These are phyloP conservation scores for Neodiprion fabricii DNA, from an alignment of 1,140 invertebrate species.

Conservation along the genomic window DNA sequence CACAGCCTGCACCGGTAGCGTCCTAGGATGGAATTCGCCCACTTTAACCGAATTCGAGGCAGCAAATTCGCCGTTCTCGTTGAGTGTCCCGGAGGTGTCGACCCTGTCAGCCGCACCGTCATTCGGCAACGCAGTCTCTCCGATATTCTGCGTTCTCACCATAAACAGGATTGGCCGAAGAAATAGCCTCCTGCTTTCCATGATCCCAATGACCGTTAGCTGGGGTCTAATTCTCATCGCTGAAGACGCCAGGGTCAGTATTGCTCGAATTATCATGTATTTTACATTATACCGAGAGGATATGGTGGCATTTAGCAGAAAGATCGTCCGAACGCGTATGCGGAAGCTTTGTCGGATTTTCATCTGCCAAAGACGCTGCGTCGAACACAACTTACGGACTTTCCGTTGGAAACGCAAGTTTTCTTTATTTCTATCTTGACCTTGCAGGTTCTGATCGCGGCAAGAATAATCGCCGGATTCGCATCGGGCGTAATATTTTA, in stretches of 20 bases:
- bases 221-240: constrained; percentile 68
- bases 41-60: constrained; percentile 49
- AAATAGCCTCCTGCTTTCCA: constrained; percentile 65
- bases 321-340: too few species aligned
- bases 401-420: too few species aligned
- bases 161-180: constrained; percentile 69
- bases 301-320: too few species aligned
- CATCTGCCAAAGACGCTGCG: too few species aligned
- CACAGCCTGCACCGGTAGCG: constrained; percentile 38
- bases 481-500: constrained; percentile 70
- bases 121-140: constrained; percentile 55
- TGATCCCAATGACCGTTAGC: constrained; percentile 66
- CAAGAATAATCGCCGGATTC: constrained; percentile 65
- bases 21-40: constrained; percentile 59
- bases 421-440: not conserved
- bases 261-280: not conserved
- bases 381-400: too few species aligned
- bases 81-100: constrained; percentile 40
- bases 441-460: constrained; percentile 29
- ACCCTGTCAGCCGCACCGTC: constrained; percentile 57
- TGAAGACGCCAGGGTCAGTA: constrained; percentile 59
- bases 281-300: not conserved
- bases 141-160: constrained; percentile 41
- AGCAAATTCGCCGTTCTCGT: constrained; percentile 34
- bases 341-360: too few species aligned